Conservation (phyloP, 2,888 invertebrate species). For the Ditylenchus weischeri region DNA sequence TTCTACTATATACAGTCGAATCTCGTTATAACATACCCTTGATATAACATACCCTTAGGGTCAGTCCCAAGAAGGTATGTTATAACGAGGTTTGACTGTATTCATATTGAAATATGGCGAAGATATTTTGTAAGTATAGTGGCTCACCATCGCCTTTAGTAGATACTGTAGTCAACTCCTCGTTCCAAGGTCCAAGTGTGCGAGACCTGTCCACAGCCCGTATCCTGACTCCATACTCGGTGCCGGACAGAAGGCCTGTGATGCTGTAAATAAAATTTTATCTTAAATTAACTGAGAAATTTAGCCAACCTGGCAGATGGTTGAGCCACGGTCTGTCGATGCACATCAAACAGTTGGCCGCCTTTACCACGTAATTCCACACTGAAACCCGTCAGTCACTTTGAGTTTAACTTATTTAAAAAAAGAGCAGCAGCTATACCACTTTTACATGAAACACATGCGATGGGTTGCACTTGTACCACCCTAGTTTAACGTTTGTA, state of each 20-base stretch:
- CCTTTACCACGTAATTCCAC: constrained; percentile 51
- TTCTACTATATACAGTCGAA: no score
- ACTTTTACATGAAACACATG: no score
- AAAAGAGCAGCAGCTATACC: no score
- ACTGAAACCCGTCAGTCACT: neutral
- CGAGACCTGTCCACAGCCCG: constrained; percentile 53
- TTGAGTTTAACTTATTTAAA: no score
- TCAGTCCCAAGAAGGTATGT: no score
- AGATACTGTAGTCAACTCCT: constrained; percentile 46
- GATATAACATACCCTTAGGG: no score
- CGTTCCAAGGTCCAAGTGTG: constrained; percentile 55
- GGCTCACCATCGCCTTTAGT: constrained; percentile 52
- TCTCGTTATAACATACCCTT: no score
- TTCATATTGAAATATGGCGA: no score
- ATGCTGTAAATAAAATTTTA: constrained; percentile 34
- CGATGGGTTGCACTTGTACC: no score
- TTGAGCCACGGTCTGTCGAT: constrained; percentile 55
- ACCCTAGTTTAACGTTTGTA: no score
- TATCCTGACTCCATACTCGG: constrained; percentile 54
- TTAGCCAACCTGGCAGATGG: constrained; percentile 39
- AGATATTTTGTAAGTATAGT: neutral
- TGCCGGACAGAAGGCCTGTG: constrained; percentile 56
- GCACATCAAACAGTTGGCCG: constrained; percentile 53
- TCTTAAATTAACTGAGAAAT: no score
- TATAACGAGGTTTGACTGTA: no score